Base-by-base conservation (phyloP, 2,797 vertebrate species). In the Halcyon smyrnensis region DNA sequence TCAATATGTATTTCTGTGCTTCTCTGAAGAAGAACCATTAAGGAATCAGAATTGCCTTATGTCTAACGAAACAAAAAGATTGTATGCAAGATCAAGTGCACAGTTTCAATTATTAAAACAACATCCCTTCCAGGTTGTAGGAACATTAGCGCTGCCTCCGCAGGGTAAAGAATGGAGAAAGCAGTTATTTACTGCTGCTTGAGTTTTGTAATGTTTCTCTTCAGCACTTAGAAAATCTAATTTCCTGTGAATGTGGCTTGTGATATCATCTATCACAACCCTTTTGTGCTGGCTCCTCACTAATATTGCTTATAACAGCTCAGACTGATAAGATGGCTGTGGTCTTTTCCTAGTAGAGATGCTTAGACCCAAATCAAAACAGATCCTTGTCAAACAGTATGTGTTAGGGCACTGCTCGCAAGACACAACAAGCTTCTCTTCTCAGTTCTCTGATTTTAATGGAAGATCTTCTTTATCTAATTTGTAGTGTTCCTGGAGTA, bases 191-290 rank as follows among this genome's bases (percentile, higher is more conserved):
- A 87, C 64, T 46, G 36, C 11, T 57, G 62, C 62, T 91, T 91
- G 81, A 36, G 32, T 65, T 87, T 81, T 69, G 43, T 64, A 93
- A 62, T 63, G 23, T 43, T 92, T 53, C 76, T 94, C 46, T 79
- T 92, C 50, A 64, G 57, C 82, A 81, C 71, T 76, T 70, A 82
- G 88, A 94, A 95, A 95, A 94, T 93, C 67, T 87, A 79, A 96
- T 97, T 93, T 97, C 84, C 85, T 96, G 75, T 84, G 71, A 93
- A 87, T 3, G 7, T 62, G 36, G 39, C 27, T 63, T 79, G 43
- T 75, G 21, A 88, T 95, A 90, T 73, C 83, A 93, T 94, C n/a
- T 54, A 95, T 86, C 79, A 95, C 56, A 71, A 48, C 7, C n/a
- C 27, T 90, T 95, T 94, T 95, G 63, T 76, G 41, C 68, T 87